phyloP scores from a whole-genome alignment of 1,140 invertebrate genomes.

The Reticulitermes speratus region DNA sequence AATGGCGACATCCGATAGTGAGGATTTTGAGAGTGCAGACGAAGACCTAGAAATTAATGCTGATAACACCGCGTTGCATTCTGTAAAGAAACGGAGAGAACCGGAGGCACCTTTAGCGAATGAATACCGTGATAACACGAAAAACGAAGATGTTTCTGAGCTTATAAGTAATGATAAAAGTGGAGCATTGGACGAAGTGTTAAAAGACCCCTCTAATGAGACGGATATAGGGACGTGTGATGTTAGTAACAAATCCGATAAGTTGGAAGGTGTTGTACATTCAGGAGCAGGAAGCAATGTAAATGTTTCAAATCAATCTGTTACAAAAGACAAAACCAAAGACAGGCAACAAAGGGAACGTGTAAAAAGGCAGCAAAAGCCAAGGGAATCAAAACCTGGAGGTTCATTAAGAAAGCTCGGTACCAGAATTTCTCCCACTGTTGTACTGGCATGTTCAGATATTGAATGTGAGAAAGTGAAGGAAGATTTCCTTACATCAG shows the following conservation, averaged over 20 bases:
- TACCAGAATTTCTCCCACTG: slow-evolving; percentile 41
- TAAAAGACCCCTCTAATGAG: neutral
- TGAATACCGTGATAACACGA: neutral
- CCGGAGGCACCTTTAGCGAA: neutral
- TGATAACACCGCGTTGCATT: slow-evolving; percentile 61
- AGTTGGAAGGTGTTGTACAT: neutral
- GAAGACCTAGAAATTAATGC: slow-evolving; percentile 49
- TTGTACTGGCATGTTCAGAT: slow-evolving; percentile 20
- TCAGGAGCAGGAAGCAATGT: neutral
- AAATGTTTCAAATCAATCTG: neutral
- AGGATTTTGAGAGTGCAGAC: slow-evolving; percentile 68
- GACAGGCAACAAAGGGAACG: neutral
- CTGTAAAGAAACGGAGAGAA: neutral
- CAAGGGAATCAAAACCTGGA: slow-evolving; percentile 24
- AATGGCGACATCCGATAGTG: slow-evolving; percentile 71
- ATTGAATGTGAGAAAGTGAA: slow-evolving; percentile 4
- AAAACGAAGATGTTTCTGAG: neutral
- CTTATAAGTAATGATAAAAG: neutral
- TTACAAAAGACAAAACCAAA: neutral
- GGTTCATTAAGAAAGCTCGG: slow-evolving; percentile 22
- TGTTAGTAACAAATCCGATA: neutral
- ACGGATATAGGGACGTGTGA: neutral
- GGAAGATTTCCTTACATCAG: neutral
- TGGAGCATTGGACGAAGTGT: neutral
- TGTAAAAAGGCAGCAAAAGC: slow-evolving; percentile 20